Conservation (phyloP, 2,113 vertebrate species). For the Varanus komodoensis region DNA sequence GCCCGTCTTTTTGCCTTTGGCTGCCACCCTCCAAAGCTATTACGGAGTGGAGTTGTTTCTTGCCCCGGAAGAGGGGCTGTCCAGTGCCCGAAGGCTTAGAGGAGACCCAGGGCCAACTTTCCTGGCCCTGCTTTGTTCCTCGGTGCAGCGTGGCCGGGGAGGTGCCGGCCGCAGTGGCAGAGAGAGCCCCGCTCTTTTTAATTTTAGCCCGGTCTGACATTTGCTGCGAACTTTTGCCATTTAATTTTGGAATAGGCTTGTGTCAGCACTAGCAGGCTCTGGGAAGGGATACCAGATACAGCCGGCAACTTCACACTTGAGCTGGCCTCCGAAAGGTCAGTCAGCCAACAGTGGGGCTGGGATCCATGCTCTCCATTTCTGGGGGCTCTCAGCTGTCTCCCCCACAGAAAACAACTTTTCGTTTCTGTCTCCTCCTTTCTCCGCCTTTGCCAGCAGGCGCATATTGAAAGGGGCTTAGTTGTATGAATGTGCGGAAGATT, state of each 20-base stretch:
- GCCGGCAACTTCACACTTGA: not conserved
- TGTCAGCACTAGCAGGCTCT: not conserved
- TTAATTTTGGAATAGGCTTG: not conserved
- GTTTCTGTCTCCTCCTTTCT: rapidly evolving
- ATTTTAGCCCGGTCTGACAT: constrained; percentile 42
- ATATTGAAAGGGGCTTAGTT: not conserved
- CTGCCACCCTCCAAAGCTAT: no score
- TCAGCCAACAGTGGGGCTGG: not conserved
- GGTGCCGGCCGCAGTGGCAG: no score
- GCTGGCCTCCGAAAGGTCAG: not conserved
- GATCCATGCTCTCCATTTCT: not conserved
- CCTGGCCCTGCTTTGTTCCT: not conserved
- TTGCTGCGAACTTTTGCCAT: constrained; percentile 36
- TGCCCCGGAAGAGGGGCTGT: not conserved
- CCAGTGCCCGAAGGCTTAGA: not conserved
- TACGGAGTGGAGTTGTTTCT: no score
- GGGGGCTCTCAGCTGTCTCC: not conserved
- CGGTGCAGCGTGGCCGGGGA: no score
- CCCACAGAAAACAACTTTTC: no score
- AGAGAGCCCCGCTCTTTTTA: not conserved
- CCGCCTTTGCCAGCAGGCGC: not conserved
- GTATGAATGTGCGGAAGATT: not conserved
- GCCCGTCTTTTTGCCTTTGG: no score
- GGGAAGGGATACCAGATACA: constrained; percentile 16
- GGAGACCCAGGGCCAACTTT: not conserved